Percentiles rank a stretch among this genome's conserved stretches.
Conservation (phyloP, 2,888 invertebrate genomes). For the Zygogramma bicolorata region DNA sequence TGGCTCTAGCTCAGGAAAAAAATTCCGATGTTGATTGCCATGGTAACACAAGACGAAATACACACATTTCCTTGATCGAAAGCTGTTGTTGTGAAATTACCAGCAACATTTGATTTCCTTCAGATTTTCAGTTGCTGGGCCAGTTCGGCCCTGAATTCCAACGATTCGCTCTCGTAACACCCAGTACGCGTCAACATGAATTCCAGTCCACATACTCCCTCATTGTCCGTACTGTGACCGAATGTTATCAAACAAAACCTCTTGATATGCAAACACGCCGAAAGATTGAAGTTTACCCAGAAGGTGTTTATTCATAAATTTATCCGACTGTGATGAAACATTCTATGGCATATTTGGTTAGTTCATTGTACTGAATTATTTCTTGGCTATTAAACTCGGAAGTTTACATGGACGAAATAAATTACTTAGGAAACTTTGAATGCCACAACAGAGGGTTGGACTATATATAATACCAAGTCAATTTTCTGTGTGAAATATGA, state of each 20-base stretch:
- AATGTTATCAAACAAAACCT: slow-evolving; percentile 9
- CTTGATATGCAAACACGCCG: slow-evolving; percentile 3
- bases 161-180: neutral
- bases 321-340: slow-evolving; percentile 4
- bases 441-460: neutral
- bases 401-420: slow-evolving; percentile 12
- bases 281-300: slow-evolving; percentile 5
- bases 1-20: too few relatives aligned
- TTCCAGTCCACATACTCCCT: neutral
- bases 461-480: slow-evolving; percentile 8
- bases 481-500: slow-evolving; percentile 3
- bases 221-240: neutral
- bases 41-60: too few relatives aligned
- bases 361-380: slow-evolving; percentile 9
- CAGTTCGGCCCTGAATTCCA: neutral
- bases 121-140: neutral
- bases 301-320: neutral
- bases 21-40: too few relatives aligned
- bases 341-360: slow-evolving; percentile 3
- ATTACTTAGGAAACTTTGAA: neutral
- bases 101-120: too few relatives aligned
- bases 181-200: neutral
- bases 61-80: too few relatives aligned
- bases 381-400: slow-evolving; percentile 3
- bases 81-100: too few relatives aligned